Evolutionary conservation across 2,113 vertebrate genomes (phyloP).

Genomic region (Gymnogyps californianus): DNA sequence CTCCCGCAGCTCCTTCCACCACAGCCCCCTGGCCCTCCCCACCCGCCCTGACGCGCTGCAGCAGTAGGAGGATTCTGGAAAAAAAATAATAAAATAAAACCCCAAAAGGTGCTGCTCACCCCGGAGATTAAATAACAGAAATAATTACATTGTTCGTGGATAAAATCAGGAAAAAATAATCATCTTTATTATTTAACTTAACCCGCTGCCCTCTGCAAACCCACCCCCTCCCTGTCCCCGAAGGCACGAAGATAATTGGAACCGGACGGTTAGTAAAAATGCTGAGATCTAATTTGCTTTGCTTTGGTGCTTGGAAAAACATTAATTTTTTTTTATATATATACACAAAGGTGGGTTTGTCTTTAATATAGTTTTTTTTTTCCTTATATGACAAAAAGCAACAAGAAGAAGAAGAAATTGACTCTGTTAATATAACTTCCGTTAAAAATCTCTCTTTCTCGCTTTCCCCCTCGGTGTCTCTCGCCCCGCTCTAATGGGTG

Average conservation of each 20-base stretch:
- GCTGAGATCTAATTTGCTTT: conserved; percentile 78
- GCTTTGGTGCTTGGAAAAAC: conserved; percentile 76
- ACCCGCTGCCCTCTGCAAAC: conserved; percentile 64
- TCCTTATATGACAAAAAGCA: conserved; percentile 83
- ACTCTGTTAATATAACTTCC: conserved; percentile 75
- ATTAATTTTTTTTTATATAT: conserved; percentile 55
- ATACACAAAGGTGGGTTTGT: conserved; percentile 76
- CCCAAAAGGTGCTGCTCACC: conserved; percentile 59
- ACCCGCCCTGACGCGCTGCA: neutral
- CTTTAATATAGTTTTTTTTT: conserved; percentile 73
- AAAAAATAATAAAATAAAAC: conserved; percentile 19
- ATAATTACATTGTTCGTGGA: conserved; percentile 72
- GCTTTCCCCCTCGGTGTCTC: conserved; percentile 5
- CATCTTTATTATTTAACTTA: conserved; percentile 82
- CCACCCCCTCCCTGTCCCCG: conserved; percentile 64
- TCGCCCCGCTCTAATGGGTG: conserved; percentile 72
- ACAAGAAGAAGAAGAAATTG: conserved; percentile 67
- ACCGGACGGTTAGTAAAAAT: conserved; percentile 67
- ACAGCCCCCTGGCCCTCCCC: neutral
- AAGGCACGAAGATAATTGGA: conserved; percentile 78
- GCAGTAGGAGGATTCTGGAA: conserved; percentile 15
- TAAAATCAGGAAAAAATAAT: conserved; percentile 78
- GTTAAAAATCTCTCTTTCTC: conserved; percentile 72
- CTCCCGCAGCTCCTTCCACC: neutral
- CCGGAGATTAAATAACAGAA: conserved; percentile 72